Evolutionary conservation across 2,113 vertebrate species (phyloP), one percentile per base, ranked within the genome.

Genomic region (Eidolon helvum): DNA sequence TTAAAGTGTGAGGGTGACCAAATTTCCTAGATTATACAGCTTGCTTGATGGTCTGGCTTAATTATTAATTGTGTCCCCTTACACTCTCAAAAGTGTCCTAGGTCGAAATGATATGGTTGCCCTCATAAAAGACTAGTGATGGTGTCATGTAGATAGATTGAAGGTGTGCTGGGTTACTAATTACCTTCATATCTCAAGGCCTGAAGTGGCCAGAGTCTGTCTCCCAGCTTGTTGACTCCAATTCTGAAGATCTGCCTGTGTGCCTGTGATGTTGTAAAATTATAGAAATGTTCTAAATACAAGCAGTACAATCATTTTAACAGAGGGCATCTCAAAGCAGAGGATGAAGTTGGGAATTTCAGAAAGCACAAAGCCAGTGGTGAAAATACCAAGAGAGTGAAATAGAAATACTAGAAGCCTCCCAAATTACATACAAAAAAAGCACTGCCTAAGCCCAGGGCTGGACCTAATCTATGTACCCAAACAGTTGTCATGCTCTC

Each of bases 1-100:
- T 96, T 87, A 96, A 87, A 26, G 3, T 48, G 61, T 83, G 40
- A 45, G 0, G 12, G 26, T 33, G n/a, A 75, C 18, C 26, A 94
- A 48, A 94, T 92, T 79, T 94, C 61, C 86, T 91, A 79, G 61
- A 86, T 93, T 86, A 35, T 24, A 93, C 11, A 65, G 10, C 94
- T 61, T 87, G 2, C 38, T 35, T 80, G 61, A 74, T 77, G 26
- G 57, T 35, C 35, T 83, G 14, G 85, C 6, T 96, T 95, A 94
- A 97, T 92, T 95, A 95, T 95, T 96, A 94, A 87, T 22, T 48
- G 24, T 87, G 4, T 35, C 9, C 53, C 5, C 69, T 80, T 96
- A 24, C 35, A 94, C 19, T 86, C 43, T 89, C 63, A 48, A 50
- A 96, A 91, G 22, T 48, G 7, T 87, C 48, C 75, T 45, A 83